Base-by-base conservation (phyloP, 37 sponge, comb jelly and placozoan genomes). In the Axinella damicornis region DNA sequence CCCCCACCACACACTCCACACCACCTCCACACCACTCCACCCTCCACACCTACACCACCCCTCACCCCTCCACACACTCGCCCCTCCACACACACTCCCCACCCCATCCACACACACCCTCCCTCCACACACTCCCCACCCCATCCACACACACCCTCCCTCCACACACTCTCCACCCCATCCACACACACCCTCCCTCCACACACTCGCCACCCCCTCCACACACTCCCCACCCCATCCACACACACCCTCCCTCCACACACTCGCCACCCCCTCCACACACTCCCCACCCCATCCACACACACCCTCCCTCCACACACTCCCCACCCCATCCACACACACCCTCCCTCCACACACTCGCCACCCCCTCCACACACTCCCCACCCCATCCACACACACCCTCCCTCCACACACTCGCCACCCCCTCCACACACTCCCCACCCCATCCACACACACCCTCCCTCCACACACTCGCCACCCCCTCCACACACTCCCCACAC, bases 41-140 rank as follows among this genome's bases (percentile, higher is more conserved):
- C 53, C 74, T 73, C 53, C 36, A 39, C n/a, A n/a, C n/a, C n/a
- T n/a, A 39, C 74, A 38, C 74, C 74, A 9, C 28, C 74, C 28
- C 74, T 73, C 74, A 40, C 74, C 28, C 74, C 15, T 46, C 28
- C 54, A 19, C 54, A 2, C 74, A n/a, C 34, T 32, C 35, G 4
- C 16, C 69, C 37, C 69, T 69, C 69, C 12, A 37, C 37, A 37
- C 2, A 20, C 27, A n/a, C 69, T 35, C 27, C 34, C 27, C 34
- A 37, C 34, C 16, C 34, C 35, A 37, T 31, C 69, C 27, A 37
- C 27, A 9, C 69, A 37, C 27, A n/a, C 12, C 69, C 35, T 31
- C 27, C 34, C 37, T 35, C 35, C 69, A 4, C 34, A n/a, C 69
- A 11, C 69, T 13, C 69, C 16, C 69, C n/a, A n/a, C n/a, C n/a